These are phyloP conservation scores for Tylochromis polylepis DNA, from an alignment of 2,113 vertebrate species.

Conservation along the genomic window DNA sequence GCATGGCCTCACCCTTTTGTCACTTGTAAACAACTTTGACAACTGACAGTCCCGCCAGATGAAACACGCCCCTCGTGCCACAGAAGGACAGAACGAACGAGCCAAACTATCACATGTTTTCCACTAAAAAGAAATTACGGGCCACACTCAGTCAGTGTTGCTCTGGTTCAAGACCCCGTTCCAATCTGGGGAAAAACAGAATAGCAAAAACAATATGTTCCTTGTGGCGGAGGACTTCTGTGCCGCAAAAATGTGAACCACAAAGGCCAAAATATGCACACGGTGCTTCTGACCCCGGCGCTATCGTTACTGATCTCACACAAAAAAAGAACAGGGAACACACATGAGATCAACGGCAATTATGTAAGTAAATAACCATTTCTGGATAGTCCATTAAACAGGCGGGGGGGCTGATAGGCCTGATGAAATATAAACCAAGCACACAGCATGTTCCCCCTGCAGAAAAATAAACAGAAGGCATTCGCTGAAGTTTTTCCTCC, in stretches of 20 bases:
- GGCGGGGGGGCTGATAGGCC: background rate
- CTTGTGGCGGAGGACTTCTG: conserved; percentile 33
- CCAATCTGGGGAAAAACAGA: conserved; percentile 15
- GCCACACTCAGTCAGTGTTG: conserved; percentile 19
- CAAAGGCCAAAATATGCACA: conserved; percentile 30
- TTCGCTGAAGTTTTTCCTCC: background rate
- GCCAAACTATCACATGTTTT: conserved; percentile 1
- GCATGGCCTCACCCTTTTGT: background rate
- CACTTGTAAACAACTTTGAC: conserved; percentile 42
- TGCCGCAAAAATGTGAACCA: conserved; percentile 39
- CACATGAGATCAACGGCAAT: conserved; percentile 8
- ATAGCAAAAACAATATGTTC: conserved; percentile 52
- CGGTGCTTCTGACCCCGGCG: conserved; percentile 1
- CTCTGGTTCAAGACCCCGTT: conserved; percentile 8
- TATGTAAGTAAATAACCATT: conserved; percentile 26
- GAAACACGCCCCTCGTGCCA: background rate
- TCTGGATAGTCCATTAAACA: conserved; percentile 17
- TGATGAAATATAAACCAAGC: conserved; percentile 19
- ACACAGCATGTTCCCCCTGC: background rate
- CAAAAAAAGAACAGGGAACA: background rate
- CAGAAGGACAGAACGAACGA: background rate
- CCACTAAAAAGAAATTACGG: conserved; percentile 17
- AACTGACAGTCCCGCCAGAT: background rate
- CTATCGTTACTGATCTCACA: background rate
- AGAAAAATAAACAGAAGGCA: conserved; percentile 18